Evolutionary conservation across 2,888 invertebrate species (phyloP).

Genomic region (Eristalinus aeneus): DNA sequence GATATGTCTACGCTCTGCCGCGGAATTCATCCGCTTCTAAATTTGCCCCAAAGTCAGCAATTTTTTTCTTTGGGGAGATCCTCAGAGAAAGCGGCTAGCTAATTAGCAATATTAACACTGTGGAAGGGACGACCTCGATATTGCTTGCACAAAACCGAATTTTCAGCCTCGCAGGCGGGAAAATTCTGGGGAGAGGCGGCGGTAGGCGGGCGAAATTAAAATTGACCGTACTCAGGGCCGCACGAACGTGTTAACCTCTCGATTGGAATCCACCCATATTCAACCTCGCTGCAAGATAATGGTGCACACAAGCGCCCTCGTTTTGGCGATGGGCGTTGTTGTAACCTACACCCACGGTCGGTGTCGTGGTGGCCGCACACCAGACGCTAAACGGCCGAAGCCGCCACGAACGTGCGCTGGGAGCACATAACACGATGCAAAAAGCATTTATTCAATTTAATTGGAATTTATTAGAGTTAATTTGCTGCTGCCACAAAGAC

Average conservation of each 20-base stretch:
- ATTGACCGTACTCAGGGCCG: not conserved
- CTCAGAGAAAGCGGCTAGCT: not conserved
- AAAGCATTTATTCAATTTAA: constrained; percentile 35
- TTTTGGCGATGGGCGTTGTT: not conserved
- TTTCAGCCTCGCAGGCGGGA: not conserved
- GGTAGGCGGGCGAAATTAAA: not conserved
- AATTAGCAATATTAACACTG: constrained; percentile 13
- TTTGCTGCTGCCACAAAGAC: constrained; percentile 8
- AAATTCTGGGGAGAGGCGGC: not conserved
- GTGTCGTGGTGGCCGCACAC: not conserved
- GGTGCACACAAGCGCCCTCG: not conserved
- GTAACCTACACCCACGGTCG: constrained; percentile 40
- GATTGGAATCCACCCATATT: not conserved
- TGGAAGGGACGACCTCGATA: not conserved
- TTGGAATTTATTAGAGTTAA: constrained; percentile 46
- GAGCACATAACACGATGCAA: constrained; percentile 13
- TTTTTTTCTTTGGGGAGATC: not conserved
- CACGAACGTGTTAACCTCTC: not conserved
- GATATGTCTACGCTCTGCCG: not conserved
- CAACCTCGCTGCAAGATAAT: constrained; percentile 23
- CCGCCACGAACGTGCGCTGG: constrained; percentile 36
- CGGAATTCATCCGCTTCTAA: not conserved
- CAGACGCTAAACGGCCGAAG: not conserved
- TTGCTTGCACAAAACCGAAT: constrained; percentile 27
- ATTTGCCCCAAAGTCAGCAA: not conserved